A percentile compares a stretch with the other conserved stretches of the same genome.
Evolutionary conservation across 2,797 vertebrate genomes (phyloP).

Genomic region (Helostoma temminkii): DNA sequence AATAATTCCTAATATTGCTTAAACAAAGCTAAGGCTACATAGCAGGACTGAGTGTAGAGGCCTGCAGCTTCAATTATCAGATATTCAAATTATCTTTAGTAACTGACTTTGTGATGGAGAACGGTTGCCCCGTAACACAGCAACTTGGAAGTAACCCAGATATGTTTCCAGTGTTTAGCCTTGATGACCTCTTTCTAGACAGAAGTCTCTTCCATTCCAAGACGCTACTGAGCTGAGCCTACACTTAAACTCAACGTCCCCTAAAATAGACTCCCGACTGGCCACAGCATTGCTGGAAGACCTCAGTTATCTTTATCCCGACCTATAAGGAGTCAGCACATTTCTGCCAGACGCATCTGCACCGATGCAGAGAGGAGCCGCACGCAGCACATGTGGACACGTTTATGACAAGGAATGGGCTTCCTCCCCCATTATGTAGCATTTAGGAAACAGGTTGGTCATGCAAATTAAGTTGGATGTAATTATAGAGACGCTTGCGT

Average conservation of each 20-base stretch:
- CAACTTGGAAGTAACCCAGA: constrained; percentile 31
- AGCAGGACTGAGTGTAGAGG: not conserved
- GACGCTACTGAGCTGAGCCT: constrained; percentile 64
- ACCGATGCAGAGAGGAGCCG: constrained; percentile 38
- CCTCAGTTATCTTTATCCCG: constrained; percentile 70
- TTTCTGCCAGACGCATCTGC: constrained; percentile 66
- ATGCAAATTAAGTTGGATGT: constrained; percentile 64
- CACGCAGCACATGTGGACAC: constrained; percentile 61
- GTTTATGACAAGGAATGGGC: constrained; percentile 25
- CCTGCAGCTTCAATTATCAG: constrained; percentile 13
- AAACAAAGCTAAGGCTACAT: not conserved
- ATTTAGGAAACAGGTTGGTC: constrained; percentile 47
- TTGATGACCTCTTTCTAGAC: constrained; percentile 53
- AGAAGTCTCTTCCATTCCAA: constrained; percentile 35
- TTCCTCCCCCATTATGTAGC: constrained; percentile 30
- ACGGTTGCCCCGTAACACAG: not conserved
- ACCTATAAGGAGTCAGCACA: constrained; percentile 67
- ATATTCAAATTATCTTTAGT: constrained; percentile 27
- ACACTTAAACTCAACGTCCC: constrained; percentile 59
- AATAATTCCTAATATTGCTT: too few relatives aligned
- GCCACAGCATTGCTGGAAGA: constrained; percentile 63
- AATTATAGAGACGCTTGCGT: constrained; percentile 64
- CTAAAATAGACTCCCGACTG: constrained; percentile 68
- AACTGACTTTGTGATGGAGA: constrained; percentile 15
- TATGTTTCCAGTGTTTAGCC: constrained; percentile 42